Evolutionary conservation across 2,888 invertebrate genomes (phyloP).

Genomic region (Amorpha juglandis): DNA sequence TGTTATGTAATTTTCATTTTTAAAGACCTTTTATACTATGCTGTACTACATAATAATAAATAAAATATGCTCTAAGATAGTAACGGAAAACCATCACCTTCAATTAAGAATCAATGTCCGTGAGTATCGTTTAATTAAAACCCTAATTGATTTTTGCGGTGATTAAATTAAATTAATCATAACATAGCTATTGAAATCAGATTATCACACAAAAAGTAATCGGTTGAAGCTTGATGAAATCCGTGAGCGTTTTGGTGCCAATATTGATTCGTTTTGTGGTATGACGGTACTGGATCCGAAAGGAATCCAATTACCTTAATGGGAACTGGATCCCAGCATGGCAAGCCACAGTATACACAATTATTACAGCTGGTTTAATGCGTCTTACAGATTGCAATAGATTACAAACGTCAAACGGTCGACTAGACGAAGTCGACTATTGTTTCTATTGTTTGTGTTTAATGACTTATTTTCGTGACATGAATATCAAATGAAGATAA

Average conservation of each 20-base stretch:
- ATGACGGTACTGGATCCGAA: constrained; percentile 43
- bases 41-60: no score
- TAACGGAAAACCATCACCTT: no score
- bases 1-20: no score
- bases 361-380: not conserved
- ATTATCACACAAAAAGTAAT: not conserved
- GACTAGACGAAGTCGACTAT: no score
- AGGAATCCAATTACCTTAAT: constrained; percentile 59
- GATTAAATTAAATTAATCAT: not conserved
- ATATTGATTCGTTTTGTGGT: constrained; percentile 47
- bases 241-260: constrained; percentile 47
- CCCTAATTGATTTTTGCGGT: not conserved
- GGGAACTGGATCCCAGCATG: constrained; percentile 29
- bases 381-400: not conserved
- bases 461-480: no score
- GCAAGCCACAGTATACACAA: not conserved
- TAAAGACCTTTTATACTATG: no score
- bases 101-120: not conserved
- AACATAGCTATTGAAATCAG: not conserved
- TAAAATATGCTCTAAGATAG: no score
- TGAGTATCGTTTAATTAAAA: not conserved
- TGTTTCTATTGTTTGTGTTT: no score
- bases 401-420: no score
- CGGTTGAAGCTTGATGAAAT: constrained; percentile 30
- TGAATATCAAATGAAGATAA: no score